phyloP scores from a whole-genome alignment of 2,113 vertebrate species.

The Scomber japonicus region DNA sequence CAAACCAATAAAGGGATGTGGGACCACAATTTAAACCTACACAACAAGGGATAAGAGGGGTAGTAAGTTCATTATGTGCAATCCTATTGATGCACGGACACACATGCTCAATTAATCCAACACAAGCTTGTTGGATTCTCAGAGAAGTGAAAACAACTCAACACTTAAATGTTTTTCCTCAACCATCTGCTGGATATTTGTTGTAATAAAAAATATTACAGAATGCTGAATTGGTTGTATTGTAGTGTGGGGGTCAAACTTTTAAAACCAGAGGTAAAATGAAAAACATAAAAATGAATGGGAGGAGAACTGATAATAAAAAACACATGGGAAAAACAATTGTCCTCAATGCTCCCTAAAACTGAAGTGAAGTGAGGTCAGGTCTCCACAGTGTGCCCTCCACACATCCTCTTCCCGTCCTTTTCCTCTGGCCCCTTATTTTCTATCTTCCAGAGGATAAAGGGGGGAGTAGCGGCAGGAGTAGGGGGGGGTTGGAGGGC shows the following conservation, averaged over 20 bases:
- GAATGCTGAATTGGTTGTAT: background rate
- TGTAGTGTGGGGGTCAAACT: background rate
- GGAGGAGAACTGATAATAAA: background rate
- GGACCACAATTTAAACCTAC: conserved; percentile 50
- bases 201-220: background rate
- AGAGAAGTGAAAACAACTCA: conserved; percentile 41
- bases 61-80: conserved; percentile 69
- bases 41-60: conserved; percentile 49
- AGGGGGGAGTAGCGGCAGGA: conserved; percentile 10
- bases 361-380: conserved; percentile 54
- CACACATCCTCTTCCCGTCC: conserved; percentile 56
- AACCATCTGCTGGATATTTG: no score
- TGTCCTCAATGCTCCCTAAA: conserved; percentile 38
- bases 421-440: conserved; percentile 68
- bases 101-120: conserved; percentile 60
- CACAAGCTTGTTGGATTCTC: conserved; percentile 25
- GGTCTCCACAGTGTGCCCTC: conserved; percentile 57
- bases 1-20: conserved; percentile 37
- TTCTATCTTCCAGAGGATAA: conserved; percentile 63
- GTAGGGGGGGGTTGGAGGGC: conserved; percentile 50
- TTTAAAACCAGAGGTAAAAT: background rate
- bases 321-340: conserved; percentile 23
- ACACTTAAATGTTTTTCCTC: background rate
- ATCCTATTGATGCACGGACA: conserved; percentile 65
- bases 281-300: conserved; percentile 6